These are phyloP conservation scores for Acrobasis suavella DNA, from an alignment of 2,888 invertebrate genomes.

Conservation along the genomic window DNA sequence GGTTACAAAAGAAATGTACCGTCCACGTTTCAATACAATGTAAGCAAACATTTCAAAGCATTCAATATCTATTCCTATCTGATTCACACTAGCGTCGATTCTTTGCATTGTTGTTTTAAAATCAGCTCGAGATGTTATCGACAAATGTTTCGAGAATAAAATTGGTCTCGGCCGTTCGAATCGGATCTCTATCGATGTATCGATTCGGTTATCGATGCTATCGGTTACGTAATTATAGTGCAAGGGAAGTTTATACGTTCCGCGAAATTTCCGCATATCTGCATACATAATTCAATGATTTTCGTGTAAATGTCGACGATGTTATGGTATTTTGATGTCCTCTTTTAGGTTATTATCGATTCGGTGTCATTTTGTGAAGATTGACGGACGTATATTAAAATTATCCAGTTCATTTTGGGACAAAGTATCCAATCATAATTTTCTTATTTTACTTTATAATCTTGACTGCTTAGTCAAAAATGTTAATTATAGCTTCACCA, in stretches of 20 bases:
- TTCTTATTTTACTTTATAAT: too few species aligned
- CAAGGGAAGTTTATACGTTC: constrained; percentile 55
- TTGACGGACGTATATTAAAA: background rate
- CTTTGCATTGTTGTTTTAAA: constrained; percentile 68
- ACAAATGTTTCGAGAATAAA: constrained; percentile 76
- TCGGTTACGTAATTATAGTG: constrained; percentile 74
- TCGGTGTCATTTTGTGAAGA: background rate
- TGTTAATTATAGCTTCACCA: too few species aligned
- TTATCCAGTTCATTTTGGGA: background rate
- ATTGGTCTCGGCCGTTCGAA: constrained; percentile 74
- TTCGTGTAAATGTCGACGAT: constrained; percentile 29
- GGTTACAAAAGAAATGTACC: background rate
- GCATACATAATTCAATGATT: constrained; percentile 57
- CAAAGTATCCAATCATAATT: too few species aligned
- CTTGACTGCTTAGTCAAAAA: too few species aligned
- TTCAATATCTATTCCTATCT: constrained; percentile 62
- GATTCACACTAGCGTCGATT: constrained; percentile 70
- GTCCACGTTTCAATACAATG: constrained; percentile 1
- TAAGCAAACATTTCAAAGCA: background rate
- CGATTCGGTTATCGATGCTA: constrained; percentile 62
- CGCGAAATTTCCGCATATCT: constrained; percentile 49
- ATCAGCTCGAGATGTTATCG: constrained; percentile 70
- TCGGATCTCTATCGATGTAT: constrained; percentile 63
- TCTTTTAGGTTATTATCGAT: constrained; percentile 10
- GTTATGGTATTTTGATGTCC: constrained; percentile 12